Conservation (phyloP, 1,140 invertebrate species). For the Portunus trituberculatus region DNA sequence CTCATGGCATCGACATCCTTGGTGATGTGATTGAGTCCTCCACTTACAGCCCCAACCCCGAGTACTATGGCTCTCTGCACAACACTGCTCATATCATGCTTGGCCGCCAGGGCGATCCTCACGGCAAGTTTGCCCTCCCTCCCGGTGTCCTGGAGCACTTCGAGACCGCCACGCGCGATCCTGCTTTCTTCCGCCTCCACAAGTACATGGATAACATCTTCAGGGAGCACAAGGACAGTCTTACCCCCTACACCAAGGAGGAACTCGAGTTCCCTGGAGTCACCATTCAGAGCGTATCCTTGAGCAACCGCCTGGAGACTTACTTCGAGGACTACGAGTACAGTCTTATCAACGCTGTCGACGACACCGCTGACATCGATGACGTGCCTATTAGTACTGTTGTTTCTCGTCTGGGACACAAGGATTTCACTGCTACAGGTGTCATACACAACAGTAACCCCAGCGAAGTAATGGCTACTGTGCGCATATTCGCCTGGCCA, state of each 20-base stretch:
- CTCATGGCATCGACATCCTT: slow-evolving; percentile 47
- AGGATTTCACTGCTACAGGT: slow-evolving; percentile 28
- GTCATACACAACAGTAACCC: slow-evolving; percentile 40
- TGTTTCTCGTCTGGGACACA: slow-evolving; percentile 39
- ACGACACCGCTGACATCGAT: background rate
- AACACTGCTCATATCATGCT: slow-evolving; percentile 57
- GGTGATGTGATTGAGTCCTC: slow-evolving; percentile 61
- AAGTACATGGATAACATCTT: slow-evolving; percentile 62
- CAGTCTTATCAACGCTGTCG: slow-evolving; percentile 56
- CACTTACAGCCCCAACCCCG: slow-evolving; percentile 38
- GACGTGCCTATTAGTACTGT: slow-evolving; percentile 38
- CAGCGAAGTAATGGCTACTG: background rate
- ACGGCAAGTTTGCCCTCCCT: slow-evolving; percentile 49
- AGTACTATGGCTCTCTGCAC: slow-evolving; percentile 51
- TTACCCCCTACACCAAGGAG: slow-evolving; percentile 45
- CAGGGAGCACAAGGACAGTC: slow-evolving; percentile 47
- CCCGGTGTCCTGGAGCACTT: slow-evolving; percentile 57
- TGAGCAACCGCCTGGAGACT: slow-evolving; percentile 23
- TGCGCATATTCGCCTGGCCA: slow-evolving; percentile 40
- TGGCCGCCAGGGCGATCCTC: slow-evolving; percentile 56
- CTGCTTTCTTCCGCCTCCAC: slow-evolving; percentile 40
- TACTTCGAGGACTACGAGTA: slow-evolving; percentile 64
- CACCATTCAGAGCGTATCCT: background rate
- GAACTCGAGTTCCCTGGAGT: slow-evolving; percentile 53
- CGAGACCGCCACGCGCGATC: slow-evolving; percentile 49